Percentiles rank a stretch among this genome's conserved stretches.
Conservation (phyloP, 2,113 vertebrate species). For the Datnioides undecimradiatus region DNA sequence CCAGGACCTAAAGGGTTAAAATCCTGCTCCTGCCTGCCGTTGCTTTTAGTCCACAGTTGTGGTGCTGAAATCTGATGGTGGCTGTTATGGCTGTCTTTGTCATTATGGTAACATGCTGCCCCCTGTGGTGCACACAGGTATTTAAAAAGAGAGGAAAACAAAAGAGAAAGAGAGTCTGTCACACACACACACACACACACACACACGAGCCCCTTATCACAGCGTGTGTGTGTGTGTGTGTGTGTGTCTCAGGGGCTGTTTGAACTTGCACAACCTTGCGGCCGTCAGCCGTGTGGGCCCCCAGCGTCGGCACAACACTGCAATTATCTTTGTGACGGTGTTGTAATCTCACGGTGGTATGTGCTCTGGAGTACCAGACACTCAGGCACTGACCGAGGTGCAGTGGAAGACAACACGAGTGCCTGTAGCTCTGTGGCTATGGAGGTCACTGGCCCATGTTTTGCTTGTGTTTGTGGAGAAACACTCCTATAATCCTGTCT, state of each 20-base stretch:
- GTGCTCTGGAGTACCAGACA: background rate
- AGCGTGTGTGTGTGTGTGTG: background rate
- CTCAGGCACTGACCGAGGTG: background rate
- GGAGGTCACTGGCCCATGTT: background rate
- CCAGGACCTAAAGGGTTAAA: conserved; percentile 78
- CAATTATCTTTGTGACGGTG: background rate
- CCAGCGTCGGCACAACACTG: background rate
- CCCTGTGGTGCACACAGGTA: conserved; percentile 60
- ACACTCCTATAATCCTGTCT: background rate
- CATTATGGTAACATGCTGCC: conserved; percentile 53
- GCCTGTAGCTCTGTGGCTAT: background rate
- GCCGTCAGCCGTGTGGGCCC: background rate
- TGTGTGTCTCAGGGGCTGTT: conserved; percentile 8
- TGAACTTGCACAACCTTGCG: background rate
- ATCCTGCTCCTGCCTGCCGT: background rate
- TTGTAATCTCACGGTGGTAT: conserved; percentile 6
- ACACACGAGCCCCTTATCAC: background rate
- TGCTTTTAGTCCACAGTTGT: conserved; percentile 62
- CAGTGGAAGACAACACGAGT: background rate
- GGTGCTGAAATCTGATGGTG: conserved; percentile 66
- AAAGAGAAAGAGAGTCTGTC: background rate
- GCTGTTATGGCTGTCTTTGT: background rate
- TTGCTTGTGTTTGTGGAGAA: background rate
- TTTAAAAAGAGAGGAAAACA: background rate
- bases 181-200: background rate